A percentile compares a stretch with the other conserved stretches of the same genome.
These are phyloP conservation scores for Cephus sareptanus DNA, from an alignment of 2,888 invertebrate species.

Conservation along the genomic window DNA sequence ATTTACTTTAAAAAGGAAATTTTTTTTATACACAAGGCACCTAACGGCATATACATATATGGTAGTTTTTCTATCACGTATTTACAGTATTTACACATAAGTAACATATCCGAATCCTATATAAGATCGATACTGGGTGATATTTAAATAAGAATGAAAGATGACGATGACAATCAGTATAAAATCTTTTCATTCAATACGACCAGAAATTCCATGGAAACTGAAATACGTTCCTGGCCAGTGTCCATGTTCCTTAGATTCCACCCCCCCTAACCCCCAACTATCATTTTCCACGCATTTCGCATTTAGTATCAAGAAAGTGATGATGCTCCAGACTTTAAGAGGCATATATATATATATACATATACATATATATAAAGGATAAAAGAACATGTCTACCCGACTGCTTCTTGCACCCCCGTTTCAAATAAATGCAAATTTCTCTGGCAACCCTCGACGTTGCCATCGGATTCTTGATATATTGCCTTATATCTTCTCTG, in stretches of 20 bases:
- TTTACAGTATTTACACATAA: not conserved
- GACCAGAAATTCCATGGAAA: not conserved
- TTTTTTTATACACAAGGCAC: not conserved
- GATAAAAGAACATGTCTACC: not conserved
- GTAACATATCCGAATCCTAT: not conserved
- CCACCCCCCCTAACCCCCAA: not conserved
- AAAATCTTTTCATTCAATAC: not conserved
- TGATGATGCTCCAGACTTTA: constrained; percentile 11
- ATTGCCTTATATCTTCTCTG: constrained; percentile 27
- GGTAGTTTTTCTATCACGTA: not conserved
- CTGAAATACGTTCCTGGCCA: not conserved
- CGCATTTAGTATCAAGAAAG: not conserved
- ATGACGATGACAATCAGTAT: constrained; percentile 33
- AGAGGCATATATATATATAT: not conserved
- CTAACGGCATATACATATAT: not conserved
- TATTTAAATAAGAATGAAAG: constrained; percentile 26
- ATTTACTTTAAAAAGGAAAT: not conserved
- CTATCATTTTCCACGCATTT: not conserved
- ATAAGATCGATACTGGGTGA: not conserved
- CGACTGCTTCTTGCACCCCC: not conserved
- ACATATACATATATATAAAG: not conserved
- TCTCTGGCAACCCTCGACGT: constrained; percentile 30
- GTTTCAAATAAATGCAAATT: constrained; percentile 40
- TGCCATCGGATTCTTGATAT: constrained; percentile 26
- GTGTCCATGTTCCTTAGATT: constrained; percentile 28